These are phyloP conservation scores for Isurus oxyrinchus DNA, from an alignment of 2,113 vertebrate genomes.

Conservation along the genomic window DNA sequence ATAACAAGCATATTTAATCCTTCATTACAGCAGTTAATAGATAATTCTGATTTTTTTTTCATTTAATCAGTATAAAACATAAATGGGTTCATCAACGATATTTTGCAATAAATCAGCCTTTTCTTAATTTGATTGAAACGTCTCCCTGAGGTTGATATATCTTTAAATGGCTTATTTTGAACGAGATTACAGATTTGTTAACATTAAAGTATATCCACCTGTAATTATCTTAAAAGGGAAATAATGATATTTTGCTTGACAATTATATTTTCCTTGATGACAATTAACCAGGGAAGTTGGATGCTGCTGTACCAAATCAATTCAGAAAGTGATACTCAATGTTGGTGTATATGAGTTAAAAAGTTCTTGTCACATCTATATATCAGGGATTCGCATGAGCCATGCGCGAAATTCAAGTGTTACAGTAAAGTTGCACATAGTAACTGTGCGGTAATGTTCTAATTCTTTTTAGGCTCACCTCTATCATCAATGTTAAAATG, in stretches of 20 bases:
- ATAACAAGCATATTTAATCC: neutral
- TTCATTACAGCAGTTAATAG: neutral
- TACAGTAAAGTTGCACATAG: neutral
- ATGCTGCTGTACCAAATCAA: neutral
- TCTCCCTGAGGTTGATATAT: too few relatives aligned
- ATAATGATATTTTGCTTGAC: neutral
- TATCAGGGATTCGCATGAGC: neutral
- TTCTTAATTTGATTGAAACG: neutral
- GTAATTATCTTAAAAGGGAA: neutral
- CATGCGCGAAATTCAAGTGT: neutral
- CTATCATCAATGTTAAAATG: neutral
- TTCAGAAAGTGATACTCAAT: neutral
- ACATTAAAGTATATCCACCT: neutral
- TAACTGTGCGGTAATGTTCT: neutral
- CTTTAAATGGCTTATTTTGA: neutral
- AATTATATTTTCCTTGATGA: neutral
- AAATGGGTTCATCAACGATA: neutral
- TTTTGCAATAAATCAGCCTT: neutral
- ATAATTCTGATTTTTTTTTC: neutral
- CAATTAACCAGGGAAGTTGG: neutral
- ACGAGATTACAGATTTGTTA: neutral
- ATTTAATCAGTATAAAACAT: neutral
- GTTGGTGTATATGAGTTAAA: neutral
- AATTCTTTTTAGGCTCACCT: neutral
- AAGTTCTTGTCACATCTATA: neutral